phyloP scores from a whole-genome alignment of 1,140 invertebrate species.

The Battus philenor region DNA sequence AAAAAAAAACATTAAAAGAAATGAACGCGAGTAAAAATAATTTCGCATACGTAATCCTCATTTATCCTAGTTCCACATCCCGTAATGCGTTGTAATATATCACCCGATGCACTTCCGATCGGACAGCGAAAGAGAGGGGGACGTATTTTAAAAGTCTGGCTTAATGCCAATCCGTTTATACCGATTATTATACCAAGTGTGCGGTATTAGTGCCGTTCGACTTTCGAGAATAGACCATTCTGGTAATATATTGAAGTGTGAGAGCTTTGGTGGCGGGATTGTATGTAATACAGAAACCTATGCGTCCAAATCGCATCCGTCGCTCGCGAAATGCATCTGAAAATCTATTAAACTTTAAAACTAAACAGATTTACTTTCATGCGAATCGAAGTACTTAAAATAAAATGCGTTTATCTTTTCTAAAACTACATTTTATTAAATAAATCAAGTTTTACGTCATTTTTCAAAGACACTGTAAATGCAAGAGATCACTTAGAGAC shows the following conservation, averaged over 20 bases:
- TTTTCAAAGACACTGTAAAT: no score
- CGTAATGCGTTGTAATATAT: conserved; percentile 11
- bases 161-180: conserved; percentile 11
- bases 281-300: conserved; percentile 3
- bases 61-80: neutral
- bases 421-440: no score
- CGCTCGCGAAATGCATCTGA: no score
- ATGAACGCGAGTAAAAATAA: no score
- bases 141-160: conserved; percentile 15
- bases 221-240: conserved; percentile 13
- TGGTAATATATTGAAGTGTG: conserved; percentile 10
- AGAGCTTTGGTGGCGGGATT: conserved; percentile 4
- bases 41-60: no score
- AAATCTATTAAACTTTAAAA: no score
- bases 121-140: neutral
- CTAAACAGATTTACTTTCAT: no score
- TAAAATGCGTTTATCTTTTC: no score
- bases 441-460: no score
- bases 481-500: no score
- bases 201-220: conserved; percentile 12
- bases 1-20: no score
- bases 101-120: conserved; percentile 8
- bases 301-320: neutral
- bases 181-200: conserved; percentile 14
- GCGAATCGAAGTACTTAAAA: no score